These are phyloP conservation scores for Zoanthus sociatus DNA, from an alignment of 92 coral and sea anemone species.

Conservation along the genomic window DNA sequence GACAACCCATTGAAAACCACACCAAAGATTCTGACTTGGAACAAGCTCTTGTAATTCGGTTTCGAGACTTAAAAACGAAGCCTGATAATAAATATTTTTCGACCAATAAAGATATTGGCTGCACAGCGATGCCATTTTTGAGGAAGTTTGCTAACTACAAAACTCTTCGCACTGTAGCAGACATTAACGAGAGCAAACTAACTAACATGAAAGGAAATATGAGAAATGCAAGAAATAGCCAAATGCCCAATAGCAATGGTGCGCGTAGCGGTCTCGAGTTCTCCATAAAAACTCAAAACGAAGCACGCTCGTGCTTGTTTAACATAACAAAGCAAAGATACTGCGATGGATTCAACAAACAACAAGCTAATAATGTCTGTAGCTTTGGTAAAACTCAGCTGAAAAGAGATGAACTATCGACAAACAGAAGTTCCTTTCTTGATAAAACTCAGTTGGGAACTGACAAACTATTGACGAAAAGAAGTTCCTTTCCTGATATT, in stretches of 20 bases:
- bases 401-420: not conserved
- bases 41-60: conserved; percentile 25
- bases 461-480: not conserved
- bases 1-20: not conserved
- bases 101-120: not conserved
- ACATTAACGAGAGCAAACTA: not conserved
- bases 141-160: not conserved
- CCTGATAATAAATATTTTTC: not conserved
- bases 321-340: too few relatives aligned
- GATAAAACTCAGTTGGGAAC: not conserved
- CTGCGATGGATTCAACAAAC: not conserved
- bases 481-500: not conserved
- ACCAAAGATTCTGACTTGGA: conserved; percentile 1
- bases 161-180: not conserved
- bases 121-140: not conserved
- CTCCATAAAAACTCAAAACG: too few relatives aligned
- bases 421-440: not conserved
- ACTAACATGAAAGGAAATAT: not conserved
- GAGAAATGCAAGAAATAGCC: not conserved
- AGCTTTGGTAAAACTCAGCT: not conserved
- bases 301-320: too few relatives aligned
- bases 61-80: conserved; percentile 12
- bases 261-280: too few relatives aligned
- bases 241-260: not conserved
- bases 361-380: not conserved